Base-by-base conservation (phyloP, 2,888 invertebrate genomes). In the Mythimna loreyi region DNA sequence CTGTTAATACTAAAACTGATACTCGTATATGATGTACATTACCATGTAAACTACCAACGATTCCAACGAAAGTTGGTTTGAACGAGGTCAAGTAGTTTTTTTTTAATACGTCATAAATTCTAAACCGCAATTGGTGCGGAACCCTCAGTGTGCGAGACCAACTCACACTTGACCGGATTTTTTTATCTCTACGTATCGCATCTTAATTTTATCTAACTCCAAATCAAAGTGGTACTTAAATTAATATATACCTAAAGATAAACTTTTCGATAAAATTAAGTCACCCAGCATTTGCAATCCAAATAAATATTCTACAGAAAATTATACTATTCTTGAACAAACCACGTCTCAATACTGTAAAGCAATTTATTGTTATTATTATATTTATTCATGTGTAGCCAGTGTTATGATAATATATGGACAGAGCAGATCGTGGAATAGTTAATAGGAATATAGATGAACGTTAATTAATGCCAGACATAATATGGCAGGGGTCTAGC, bases 381-480 rank as follows among this genome's bases (percentile, higher is more conserved):
- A 49, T 63, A 64, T 67, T 30, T 67, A 72, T 71, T 73, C 25
- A 61, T 61, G 64, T 62, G 45, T 60, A 78, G 69, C 72, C 70
- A 64, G 49, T 59, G 62, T 55, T 75, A 67, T 81, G 71, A 68
- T 82, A 78, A 78, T 71, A 67, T 80, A 82, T 78, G 74, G 53
- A 69, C 30, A 58, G 63, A 75, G 73, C 67, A 74, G 61, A 53
- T 81, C 74, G 83, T 82, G 75, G 81, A 75, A 81, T 80, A 69
- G 61, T 69, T 72, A 83, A 82, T 82, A 75, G 56, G 78, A 80
- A 80, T 80, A 80, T 82, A 77, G 70, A 80, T 77, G 73, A 70
- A 69, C 60, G 50, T 74, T 82, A 78, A 80, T 84, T 47, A 82
- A 78, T 80, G 63, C 72, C 73, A 78, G 64, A 75, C 60, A 71